A percentile compares a stretch with the other conserved stretches of the same genome.
phyloP scores from a whole-genome alignment of 2,888 invertebrate species.

The Clusia tigrina region DNA sequence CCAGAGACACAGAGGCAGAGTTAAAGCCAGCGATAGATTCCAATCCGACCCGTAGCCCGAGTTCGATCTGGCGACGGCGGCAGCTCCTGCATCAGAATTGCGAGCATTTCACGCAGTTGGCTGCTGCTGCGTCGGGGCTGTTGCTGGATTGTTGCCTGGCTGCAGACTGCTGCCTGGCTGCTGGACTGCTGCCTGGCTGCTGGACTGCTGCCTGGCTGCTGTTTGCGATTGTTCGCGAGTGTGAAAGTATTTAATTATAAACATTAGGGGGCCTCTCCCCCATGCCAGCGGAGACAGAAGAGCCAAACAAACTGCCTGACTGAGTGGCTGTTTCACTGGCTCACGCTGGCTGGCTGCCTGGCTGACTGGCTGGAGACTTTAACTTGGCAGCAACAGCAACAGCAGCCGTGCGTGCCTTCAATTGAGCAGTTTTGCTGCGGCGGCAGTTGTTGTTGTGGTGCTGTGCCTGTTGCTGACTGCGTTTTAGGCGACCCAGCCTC shows the following conservation, averaged over 20 bases:
- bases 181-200: no score
- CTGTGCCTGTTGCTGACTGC: slow-evolving; percentile 14
- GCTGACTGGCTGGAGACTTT: not conserved
- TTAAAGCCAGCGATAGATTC: no score
- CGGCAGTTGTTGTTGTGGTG: slow-evolving; percentile 10
- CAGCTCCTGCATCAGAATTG: no score
- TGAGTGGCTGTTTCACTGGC: not conserved
- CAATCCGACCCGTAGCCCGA: no score
- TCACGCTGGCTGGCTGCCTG: not conserved
- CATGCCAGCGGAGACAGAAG: no score
- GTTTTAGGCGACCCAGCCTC: not conserved
- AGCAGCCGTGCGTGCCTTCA: not conserved
- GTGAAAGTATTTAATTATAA: slow-evolving; percentile 64
- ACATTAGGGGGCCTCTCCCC: slow-evolving; percentile 58
- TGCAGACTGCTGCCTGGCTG: no score
- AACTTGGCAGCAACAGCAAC: slow-evolving; percentile 1
- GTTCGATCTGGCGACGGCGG: no score
- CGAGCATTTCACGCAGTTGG: no score
- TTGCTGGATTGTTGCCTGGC: no score
- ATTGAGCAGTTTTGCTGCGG: slow-evolving; percentile 14
- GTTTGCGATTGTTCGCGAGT: slow-evolving; percentile 61
- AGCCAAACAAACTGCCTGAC: not conserved
- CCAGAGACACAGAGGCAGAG: no score
- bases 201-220: no score
- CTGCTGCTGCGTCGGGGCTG: no score